Evolutionary conservation across 2,113 vertebrate species (phyloP), one percentile per base, ranked within the genome.

Genomic region (Calidris pygmaea): DNA sequence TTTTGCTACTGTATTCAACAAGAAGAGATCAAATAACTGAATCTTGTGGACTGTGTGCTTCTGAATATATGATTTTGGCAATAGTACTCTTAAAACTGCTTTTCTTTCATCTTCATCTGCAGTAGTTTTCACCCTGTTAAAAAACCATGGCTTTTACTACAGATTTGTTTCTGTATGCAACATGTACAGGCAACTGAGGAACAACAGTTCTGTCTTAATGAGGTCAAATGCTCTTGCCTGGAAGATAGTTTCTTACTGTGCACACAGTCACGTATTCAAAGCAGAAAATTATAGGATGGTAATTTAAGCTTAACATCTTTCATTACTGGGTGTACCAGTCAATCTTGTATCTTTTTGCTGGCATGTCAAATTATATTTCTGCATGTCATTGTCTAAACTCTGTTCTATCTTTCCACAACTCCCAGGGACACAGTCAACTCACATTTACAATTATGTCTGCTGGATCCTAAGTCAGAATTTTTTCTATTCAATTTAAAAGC

Each of bases 281-380:
- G 83, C 52, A 93, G 72, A 88, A 95, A 95, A 95, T 81, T 84
- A 84, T 3, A 88, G 89, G 68, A 92, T 89, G 68, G 68, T 21
- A 90, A 89, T 84, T 90, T 96, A 94, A 84, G 83, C 79, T 83
- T 70, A 93, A 85, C 85, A 47, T 93, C 78, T 94, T 92, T 93
- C 80, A 80, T 92, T 92, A 96, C 75, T 84, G 78, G 58, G n/a
- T 93, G 65, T 94, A 91, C 92, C 60, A 92, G 76, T 97, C 90
- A 86, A 94, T 93, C 96, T 89, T 74, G 45, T 65, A 35, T 72
- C 83, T 80, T 88, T 77, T 83, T 68, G 83, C 88, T 77, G 73
- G 73, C 79, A 53, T 41, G 76, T 75, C 93, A 94, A 80, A 84
- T 92, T 59, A 17, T 84, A 93, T 92, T 96, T 92, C 90, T 90